Evolutionary conservation across 2,888 invertebrate species (phyloP).

Genomic region (Nemotelus pantherinus): DNA sequence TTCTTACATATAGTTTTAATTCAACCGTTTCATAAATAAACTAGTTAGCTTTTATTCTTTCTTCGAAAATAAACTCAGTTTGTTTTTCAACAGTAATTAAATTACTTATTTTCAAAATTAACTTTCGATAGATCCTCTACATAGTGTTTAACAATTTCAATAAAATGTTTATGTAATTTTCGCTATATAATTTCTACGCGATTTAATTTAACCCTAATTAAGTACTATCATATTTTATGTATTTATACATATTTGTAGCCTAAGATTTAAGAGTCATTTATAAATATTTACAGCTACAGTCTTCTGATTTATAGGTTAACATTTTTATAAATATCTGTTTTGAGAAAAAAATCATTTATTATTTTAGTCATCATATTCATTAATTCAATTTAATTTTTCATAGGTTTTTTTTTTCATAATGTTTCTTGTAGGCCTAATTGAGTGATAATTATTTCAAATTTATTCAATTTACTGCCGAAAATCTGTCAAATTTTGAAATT

Average conservation of each 20-base stretch:
- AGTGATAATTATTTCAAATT: no score
- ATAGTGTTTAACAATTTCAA: not conserved
- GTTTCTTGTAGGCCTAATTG: no score
- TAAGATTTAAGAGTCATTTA: not conserved
- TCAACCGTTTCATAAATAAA: no score
- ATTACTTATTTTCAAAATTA: not conserved
- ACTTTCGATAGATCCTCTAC: not conserved
- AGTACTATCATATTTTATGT: not conserved
- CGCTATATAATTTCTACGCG: not conserved
- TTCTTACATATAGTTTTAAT: no score
- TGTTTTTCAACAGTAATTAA: not conserved
- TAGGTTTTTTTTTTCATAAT: no score
- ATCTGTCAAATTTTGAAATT: no score
- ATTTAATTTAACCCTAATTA: no score
- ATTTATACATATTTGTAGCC: not conserved
- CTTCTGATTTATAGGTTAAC: conserved; percentile 1
- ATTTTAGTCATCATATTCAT: no score
- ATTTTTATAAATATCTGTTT: no score
- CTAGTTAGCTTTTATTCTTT: not conserved
- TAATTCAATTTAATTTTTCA: no score
- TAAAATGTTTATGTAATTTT: not conserved
- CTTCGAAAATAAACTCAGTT: not conserved
- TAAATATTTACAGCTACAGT: conserved; percentile 20
- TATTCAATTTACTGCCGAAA: no score
- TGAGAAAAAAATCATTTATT: no score